Evolutionary conservation across 2,113 vertebrate species (phyloP), one percentile per base, ranked within the genome.

Genomic region (Deroptyus accipitrinus): DNA sequence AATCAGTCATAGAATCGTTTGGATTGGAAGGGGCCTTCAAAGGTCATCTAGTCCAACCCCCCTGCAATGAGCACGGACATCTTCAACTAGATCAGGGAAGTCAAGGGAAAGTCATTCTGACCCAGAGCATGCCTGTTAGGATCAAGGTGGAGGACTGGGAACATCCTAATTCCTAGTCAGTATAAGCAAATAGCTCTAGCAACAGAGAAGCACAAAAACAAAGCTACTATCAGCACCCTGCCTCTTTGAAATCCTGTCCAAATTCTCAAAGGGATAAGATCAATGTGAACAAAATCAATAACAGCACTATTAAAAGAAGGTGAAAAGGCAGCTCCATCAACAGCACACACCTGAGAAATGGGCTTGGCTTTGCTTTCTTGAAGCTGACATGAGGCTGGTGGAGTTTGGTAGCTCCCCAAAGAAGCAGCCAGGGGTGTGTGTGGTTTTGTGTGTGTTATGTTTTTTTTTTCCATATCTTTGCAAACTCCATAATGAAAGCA

Each of bases 231-330:
- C 95, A 96, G 84, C 94, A 94, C 76, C 62, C 37, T 81, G 51
- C 51, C 73, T 90, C 89, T 96, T 97, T 97, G 93, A 96, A 96
- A 96, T 88, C 37, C 55, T 39, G 93, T 96, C 93, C 94, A 96
- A 86, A 94, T 95, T 90, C 95, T 95, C 93, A 46, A 46, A 42
- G 94, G 49, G 95, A 72, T 95, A 95, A 95, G 94, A 96, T 97
- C 96, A 95, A 96, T 72, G 49, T 0, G 61, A 90, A 70, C 59
- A 64, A 93, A 93, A 93, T 67, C 90, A 96, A 70, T 95, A 94
- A 44, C 42, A 44, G 7, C 42, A 44, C 42, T 44, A 44, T 42
- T 42, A 42, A 42, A 44, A 44, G 42, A 44, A 44, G 17, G 42
- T 44, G 42, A 44, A 44, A 44, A 44, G 42, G 42, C 42, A 44